Conservation (phyloP, 2,888 invertebrate genomes). For the Hypselothyrea guttata region DNA sequence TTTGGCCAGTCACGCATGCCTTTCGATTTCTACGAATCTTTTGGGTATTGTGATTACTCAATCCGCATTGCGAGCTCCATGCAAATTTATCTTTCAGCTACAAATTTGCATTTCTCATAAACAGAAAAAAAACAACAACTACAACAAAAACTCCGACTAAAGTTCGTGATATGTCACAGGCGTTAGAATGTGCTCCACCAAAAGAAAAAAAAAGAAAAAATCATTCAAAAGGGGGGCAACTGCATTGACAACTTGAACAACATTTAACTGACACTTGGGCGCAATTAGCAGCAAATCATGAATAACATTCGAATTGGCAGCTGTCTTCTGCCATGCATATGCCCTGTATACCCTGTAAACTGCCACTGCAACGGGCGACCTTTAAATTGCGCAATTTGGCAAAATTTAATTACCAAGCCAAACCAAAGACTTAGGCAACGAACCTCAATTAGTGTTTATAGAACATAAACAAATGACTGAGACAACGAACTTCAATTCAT, state of each 20-base stretch:
- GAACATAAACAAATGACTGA: constrained; percentile 42
- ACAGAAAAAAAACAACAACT: constrained; percentile 9
- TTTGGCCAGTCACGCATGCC: constrained; percentile 69
- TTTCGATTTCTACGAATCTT: constrained; percentile 64
- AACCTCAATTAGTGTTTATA: too few relatives aligned
- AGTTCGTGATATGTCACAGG: constrained; percentile 74
- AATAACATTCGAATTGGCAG: constrained; percentile 42
- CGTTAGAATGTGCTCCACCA: constrained; percentile 66
- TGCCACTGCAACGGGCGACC: too few relatives aligned
- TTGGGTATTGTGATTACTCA: constrained; percentile 54
- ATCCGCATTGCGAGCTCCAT: constrained; percentile 58
- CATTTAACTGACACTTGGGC: constrained; percentile 59
- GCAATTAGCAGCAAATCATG: constrained; percentile 53
- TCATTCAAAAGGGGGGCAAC: background rate
- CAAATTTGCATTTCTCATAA: constrained; percentile 66
- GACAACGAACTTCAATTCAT: constrained; percentile 35
- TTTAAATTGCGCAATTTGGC: too few relatives aligned
- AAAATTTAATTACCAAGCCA: background rate
- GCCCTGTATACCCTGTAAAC: constrained; percentile 11
- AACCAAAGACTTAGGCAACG: too few relatives aligned
- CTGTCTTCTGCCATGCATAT: constrained; percentile 7
- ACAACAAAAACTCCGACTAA: constrained; percentile 7
- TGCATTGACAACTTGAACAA: constrained; percentile 25
- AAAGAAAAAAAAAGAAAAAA: constrained; percentile 4
- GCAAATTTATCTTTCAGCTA: constrained; percentile 61